Evolutionary conservation across 1,140 invertebrate species (phyloP).

Genomic region (Drosophila sucinea): DNA sequence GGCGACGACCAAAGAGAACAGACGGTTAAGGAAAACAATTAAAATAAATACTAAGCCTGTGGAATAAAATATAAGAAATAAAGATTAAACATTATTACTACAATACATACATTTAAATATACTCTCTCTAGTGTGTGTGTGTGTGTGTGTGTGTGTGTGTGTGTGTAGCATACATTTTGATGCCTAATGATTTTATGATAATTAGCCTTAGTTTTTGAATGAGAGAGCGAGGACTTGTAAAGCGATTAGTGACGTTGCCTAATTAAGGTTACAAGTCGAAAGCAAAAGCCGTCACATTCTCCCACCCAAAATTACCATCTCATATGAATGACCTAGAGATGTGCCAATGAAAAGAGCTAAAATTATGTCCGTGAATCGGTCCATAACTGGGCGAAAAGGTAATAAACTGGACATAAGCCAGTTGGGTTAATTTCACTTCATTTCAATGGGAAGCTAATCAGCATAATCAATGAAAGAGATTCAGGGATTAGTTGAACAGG

Average conservation of each 20-base stretch:
- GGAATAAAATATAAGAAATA: too few species aligned
- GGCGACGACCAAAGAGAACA: too few species aligned
- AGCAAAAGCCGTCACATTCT: conserved; percentile 48
- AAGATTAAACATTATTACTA: too few species aligned
- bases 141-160: conserved; percentile 24
- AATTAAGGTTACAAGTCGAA: conserved; percentile 70
- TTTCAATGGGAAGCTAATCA: neutral
- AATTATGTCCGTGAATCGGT: neutral
- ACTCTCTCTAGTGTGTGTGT: neutral
- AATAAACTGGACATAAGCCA: neutral
- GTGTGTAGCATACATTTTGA: conserved; percentile 69
- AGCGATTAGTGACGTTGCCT: conserved; percentile 72
- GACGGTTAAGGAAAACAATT: too few species aligned
- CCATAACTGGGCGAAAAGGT: neutral
- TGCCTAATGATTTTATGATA: conserved; percentile 79
- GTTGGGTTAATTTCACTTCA: neutral
- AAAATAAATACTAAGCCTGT: too few species aligned
- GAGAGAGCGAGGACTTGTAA: conserved; percentile 56
- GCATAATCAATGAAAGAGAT: neutral
- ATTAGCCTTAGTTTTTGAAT: conserved; percentile 64
- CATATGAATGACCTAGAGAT: neutral
- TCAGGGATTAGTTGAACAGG: neutral
- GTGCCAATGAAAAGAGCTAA: neutral
- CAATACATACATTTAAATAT: neutral
- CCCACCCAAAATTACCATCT: too few species aligned